phyloP scores from a whole-genome alignment of 2,888 invertebrate genomes.

The Hoplodrina ambigua region DNA sequence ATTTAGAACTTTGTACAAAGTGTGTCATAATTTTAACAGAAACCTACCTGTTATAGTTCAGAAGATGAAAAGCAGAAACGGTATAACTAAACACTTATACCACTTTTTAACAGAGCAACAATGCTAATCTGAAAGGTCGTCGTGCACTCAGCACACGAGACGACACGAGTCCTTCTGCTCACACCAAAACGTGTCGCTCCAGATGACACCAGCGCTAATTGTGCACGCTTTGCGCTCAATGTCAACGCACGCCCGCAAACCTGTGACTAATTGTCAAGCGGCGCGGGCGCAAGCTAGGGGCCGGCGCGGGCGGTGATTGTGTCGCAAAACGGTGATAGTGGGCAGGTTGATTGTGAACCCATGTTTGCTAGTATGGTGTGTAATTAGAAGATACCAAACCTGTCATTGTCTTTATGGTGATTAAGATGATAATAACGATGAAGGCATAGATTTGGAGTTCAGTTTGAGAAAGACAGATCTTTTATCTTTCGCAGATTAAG shows the following conservation, averaged over 20 bases:
- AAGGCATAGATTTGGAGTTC: not conserved
- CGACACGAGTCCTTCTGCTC: constrained; percentile 4
- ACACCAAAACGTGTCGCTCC: constrained; percentile 42
- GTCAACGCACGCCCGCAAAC: constrained; percentile 70
- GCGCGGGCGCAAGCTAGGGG: constrained; percentile 33
- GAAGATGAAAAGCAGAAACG: no score
- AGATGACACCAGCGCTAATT: constrained; percentile 64
- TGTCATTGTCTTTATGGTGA: no score
- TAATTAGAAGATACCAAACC: not conserved
- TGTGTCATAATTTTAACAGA: no score
- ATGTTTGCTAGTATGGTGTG: not conserved
- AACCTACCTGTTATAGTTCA: no score
- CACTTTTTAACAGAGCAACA: not conserved
- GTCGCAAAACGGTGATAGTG: constrained; percentile 13
- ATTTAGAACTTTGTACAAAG: no score
- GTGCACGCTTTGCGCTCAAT: constrained; percentile 57
- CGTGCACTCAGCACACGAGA: not conserved
- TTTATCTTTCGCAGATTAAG: no score
- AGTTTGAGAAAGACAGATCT: no score
- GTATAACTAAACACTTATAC: not conserved
- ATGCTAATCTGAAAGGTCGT: not conserved
- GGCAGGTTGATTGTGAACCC: not conserved
- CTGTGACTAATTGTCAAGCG: constrained; percentile 67
- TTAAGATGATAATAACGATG: not conserved
- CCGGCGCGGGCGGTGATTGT: constrained; percentile 18